phyloP scores from a whole-genome alignment of 1,140 invertebrate species.

The Drosophila kurseongensis region DNA sequence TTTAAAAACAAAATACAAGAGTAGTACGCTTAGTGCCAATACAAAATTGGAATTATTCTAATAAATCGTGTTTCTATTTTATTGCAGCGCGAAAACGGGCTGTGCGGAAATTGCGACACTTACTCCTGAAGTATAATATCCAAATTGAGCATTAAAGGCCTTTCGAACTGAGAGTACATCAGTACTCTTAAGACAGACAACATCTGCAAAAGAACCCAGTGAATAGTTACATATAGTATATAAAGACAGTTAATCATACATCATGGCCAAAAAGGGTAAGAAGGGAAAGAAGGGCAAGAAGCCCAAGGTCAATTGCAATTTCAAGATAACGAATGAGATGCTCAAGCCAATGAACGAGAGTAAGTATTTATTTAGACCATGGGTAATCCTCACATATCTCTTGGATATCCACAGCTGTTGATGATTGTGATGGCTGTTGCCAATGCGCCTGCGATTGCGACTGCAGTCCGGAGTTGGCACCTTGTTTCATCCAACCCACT shows the following conservation, averaged over 20 bases:
- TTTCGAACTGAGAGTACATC: not conserved
- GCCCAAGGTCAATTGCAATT: conserved; percentile 34
- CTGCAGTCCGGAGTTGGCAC: conserved; percentile 69
- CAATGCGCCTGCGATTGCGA: conserved; percentile 60
- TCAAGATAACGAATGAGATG: conserved; percentile 44
- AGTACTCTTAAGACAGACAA: not conserved
- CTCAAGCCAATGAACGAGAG: conserved; percentile 42
- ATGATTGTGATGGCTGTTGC: conserved; percentile 60
- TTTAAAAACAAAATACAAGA: not conserved
- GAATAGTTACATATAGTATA: conserved; percentile 6
- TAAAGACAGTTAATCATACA: conserved; percentile 12
- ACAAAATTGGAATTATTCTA: not conserved
- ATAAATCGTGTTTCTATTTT: not conserved
- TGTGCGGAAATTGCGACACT: conserved; percentile 71
- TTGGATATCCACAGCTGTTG: not conserved
- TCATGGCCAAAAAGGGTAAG: conserved; percentile 67
- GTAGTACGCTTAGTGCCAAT: conserved; percentile 1
- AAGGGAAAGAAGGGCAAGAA: conserved; percentile 68
- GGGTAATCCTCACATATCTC: too few relatives aligned
- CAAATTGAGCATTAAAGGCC: conserved; percentile 59
- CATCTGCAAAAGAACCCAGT: conserved; percentile 4
- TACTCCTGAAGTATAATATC: conserved; percentile 76
- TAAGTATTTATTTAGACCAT: not conserved
- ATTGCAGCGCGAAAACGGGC: conserved; percentile 66
- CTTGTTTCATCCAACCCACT: conserved; percentile 68